Evolutionary conservation across 1,140 invertebrate genomes (phyloP), one percentile per base, ranked within the genome.

Genomic region (Melanaphis sacchari): DNA sequence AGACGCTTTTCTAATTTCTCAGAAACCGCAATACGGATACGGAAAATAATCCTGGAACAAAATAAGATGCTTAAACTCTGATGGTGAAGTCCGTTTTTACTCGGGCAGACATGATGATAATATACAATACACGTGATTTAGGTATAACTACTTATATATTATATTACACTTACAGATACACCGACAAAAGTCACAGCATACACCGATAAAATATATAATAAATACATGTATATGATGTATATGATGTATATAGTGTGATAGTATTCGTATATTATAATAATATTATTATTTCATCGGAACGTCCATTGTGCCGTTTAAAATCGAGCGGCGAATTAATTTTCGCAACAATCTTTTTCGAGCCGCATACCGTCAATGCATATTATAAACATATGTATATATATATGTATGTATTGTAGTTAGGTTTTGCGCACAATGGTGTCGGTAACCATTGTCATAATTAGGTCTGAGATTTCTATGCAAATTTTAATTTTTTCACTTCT

Each of bases 381-480:
- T 76, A 76, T n/a, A 66, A n/a, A 66, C n/a, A n/a, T 31, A 59
- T 31, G 4, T 59, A 7, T 9, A 1, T 82, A 38, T 40, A 6
- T 1, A 15, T n/a, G 21, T 41, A 24, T 26, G 82, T 40, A 31
- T 21, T 18, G n/a, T 76, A 36, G 59, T 76, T n/a, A 18, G 59
- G 15, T 76, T 76, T 76, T 76, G 59, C 26, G 46, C n/a, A 52
- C 87, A 52, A 89, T 52, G 9, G 87, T 38, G n/a, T n/a, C 46
- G 31, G 85, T 87, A 87, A 46, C 40, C 46, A 52, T 89, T 52
- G 87, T 89, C 46, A 36, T 52, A 89, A 89, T 89, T 89, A 89
- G 87, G 87, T 52, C 43, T 89, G 87, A 49, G 46, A 89, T 89
- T 89, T 89, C 87, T 89, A 89, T 89, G 87, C 87, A 89, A 89